These are phyloP conservation scores for Caligus rogercresseyi DNA, from an alignment of 1,140 invertebrate species.

Conservation along the genomic window DNA sequence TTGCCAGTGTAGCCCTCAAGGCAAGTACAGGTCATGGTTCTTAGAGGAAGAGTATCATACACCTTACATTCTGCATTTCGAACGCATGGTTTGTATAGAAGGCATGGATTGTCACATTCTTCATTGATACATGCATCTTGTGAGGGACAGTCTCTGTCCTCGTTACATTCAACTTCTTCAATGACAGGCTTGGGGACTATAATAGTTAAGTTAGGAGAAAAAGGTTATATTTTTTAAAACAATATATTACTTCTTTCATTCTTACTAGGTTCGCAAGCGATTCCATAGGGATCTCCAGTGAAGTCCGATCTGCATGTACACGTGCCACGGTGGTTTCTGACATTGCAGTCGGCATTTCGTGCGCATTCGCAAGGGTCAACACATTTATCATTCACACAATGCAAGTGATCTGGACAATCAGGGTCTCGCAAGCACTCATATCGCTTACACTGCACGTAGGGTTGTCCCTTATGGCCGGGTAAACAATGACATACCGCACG, in stretches of 20 bases:
- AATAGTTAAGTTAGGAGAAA: conserved; percentile 5
- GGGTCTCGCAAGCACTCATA: conserved; percentile 23
- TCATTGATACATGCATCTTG: conserved; percentile 24
- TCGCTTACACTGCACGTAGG: conserved; percentile 33
- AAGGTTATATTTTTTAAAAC: not conserved
- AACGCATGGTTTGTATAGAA: conserved; percentile 23
- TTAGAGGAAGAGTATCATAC: conserved; percentile 56
- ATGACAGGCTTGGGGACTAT: conserved; percentile 6
- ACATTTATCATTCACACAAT: conserved; percentile 7
- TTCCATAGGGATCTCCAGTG: conserved; percentile 26
- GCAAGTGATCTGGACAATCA: not conserved
- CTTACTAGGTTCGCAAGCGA: conserved; percentile 52
- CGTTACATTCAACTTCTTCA: conserved; percentile 26
- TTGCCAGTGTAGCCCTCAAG: conserved; percentile 26
- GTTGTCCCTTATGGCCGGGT: conserved; percentile 30
- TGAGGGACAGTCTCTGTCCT: conserved; percentile 25
- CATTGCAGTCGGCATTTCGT: conserved; percentile 48
- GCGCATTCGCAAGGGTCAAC: conserved; percentile 23
- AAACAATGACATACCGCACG: conserved; percentile 26
- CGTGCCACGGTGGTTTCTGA: conserved; percentile 44
- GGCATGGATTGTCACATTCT: conserved; percentile 24
- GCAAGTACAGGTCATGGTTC: conserved; percentile 25
- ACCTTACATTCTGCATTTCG: conserved; percentile 54
- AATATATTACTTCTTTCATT: not conserved
- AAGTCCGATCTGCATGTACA: conserved; percentile 44